A percentile compares a stretch with the other conserved stretches of the same genome.
Evolutionary conservation across 2,113 vertebrate species (phyloP).

Genomic region (Puma concolor): DNA sequence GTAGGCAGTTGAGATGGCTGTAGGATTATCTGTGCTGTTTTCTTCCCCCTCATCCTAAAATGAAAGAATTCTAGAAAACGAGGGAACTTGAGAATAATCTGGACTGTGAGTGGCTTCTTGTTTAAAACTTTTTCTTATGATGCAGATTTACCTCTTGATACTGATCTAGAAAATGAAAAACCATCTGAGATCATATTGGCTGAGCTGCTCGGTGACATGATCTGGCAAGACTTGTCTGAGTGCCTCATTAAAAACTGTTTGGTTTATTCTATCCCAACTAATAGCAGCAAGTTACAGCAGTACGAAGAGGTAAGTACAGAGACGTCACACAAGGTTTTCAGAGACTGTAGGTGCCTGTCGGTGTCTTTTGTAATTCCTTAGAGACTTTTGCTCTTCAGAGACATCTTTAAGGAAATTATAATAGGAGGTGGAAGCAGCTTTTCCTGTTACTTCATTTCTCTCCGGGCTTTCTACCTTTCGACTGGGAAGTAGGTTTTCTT

Average conservation of each 20-base stretch:
- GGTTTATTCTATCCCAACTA: constrained; percentile 94
- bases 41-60: constrained; percentile 18
- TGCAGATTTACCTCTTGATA: constrained; percentile 88
- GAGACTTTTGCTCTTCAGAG: constrained; percentile 1
- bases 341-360: background rate
- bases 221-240: constrained; percentile 95
- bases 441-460: background rate
- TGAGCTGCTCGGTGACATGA: constrained; percentile 90
- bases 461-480: background rate
- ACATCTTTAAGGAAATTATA: background rate
- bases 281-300: constrained; percentile 94
- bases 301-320: constrained; percentile 90
- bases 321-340: background rate
- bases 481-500: constrained; percentile 25
- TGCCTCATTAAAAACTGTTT: constrained; percentile 95
- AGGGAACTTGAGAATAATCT: background rate
- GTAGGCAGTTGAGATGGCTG: background rate
- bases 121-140: constrained; percentile 64
- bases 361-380: background rate
- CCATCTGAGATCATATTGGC: constrained; percentile 75
- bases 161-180: constrained; percentile 77
- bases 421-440: constrained; percentile 23
- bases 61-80: constrained; percentile 41
- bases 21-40: background rate
- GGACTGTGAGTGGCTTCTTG: background rate